Percentiles rank a stretch among this genome's conserved stretches.
Conservation (phyloP, 2,113 vertebrate genomes). For the Melospiza melodia region DNA sequence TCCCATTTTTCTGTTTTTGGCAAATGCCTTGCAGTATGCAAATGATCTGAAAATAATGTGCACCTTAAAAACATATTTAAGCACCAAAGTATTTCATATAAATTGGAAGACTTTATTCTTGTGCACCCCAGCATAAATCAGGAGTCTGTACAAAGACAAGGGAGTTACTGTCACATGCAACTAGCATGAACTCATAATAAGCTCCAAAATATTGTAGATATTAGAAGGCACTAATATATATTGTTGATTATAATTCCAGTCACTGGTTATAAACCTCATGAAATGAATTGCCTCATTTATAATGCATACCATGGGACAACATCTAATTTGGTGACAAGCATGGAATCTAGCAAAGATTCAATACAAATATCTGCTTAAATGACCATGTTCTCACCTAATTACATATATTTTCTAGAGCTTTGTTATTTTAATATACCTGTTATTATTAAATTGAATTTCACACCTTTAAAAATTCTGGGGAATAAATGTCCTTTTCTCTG, state of each 20-base stretch:
- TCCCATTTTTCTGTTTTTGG: not conserved
- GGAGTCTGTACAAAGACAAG: not conserved
- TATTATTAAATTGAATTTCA: constrained; percentile 51
- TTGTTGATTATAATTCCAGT: constrained; percentile 59
- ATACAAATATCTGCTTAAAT: constrained; percentile 41
- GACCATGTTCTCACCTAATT: constrained; percentile 38
- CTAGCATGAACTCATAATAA: not conserved
- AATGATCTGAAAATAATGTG: not conserved
- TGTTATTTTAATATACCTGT: constrained; percentile 41
- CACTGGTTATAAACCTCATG: constrained; percentile 56
- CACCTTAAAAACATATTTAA: not conserved
- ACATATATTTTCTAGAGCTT: constrained; percentile 32
- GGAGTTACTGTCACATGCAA: not conserved
- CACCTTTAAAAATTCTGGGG: constrained; percentile 29
- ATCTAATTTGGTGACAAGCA: constrained; percentile 61
- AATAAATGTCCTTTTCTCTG: constrained; percentile 44
- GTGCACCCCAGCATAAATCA: not conserved
- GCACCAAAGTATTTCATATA: not conserved
- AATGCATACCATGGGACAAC: constrained; percentile 47
- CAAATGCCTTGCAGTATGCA: not conserved
- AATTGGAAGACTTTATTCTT: not conserved
- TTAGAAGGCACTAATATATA: constrained; percentile 43
- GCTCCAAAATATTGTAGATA: constrained; percentile 14
- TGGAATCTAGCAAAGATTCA: constrained; percentile 37
- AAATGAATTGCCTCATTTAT: constrained; percentile 49